Evolutionary conservation across 2,797 vertebrate genomes (phyloP).

Genomic region (Xerus rutilus): DNA sequence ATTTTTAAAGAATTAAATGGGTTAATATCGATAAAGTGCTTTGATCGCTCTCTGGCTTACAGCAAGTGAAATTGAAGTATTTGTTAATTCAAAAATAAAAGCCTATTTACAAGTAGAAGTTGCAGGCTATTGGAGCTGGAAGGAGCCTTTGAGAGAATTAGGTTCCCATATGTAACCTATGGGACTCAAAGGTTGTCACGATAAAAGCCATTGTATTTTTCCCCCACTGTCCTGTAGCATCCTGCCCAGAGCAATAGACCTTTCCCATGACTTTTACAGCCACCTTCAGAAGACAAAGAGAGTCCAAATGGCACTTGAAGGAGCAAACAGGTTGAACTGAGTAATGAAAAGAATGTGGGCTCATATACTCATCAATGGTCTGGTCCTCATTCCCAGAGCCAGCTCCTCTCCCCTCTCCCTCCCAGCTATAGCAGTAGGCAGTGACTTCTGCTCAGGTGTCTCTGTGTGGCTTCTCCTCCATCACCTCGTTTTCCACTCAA

Average conservation of each 20-base stretch:
- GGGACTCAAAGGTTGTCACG: neutral
- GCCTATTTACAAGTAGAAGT: constrained; percentile 22
- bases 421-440: neutral
- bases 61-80: constrained; percentile 11
- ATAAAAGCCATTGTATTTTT: neutral
- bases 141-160: constrained; percentile 33
- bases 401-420: neutral
- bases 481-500: neutral
- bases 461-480: neutral
- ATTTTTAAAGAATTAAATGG: neutral
- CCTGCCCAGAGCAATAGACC: neutral
- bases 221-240: neutral
- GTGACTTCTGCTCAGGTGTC: neutral
- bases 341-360: neutral
- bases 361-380: neutral
- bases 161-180: neutral
- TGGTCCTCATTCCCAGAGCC: neutral
- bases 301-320: neutral
- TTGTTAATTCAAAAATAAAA: constrained; percentile 25
- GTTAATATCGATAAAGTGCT: neutral
- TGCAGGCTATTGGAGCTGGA: neutral
- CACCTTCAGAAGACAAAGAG: neutral
- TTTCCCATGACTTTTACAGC: constrained; percentile 14
- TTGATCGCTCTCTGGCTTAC: neutral
- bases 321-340: neutral